Conservation (phyloP, 64 coral and sea anemone species). For the Stichodactyla mertensii region DNA sequence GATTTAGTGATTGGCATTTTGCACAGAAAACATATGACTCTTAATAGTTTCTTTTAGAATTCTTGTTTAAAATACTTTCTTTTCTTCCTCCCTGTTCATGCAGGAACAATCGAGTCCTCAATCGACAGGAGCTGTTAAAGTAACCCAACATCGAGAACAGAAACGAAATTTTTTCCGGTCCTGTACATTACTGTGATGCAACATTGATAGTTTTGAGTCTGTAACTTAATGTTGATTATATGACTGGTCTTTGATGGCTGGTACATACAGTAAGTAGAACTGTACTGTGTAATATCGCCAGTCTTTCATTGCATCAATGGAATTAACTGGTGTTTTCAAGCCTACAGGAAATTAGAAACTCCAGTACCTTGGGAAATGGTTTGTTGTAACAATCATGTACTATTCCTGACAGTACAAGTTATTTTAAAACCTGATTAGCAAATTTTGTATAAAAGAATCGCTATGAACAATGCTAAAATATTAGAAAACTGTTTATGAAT, state of each 20-base stretch:
- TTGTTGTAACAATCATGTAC: neutral
- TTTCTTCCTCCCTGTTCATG: neutral
- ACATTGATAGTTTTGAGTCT: neutral
- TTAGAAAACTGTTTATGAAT: too few relatives aligned
- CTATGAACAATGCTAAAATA: neutral
- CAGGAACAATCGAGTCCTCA: conserved; percentile 81
- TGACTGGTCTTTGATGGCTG: neutral
- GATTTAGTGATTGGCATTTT: neutral
- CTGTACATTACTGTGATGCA: conserved; percentile 7
- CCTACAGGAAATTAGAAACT: neutral
- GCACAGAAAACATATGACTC: too few relatives aligned
- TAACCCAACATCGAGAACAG: conserved; percentile 49
- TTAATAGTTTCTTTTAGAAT: too few relatives aligned
- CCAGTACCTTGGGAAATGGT: neutral
- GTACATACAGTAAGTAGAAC: neutral
- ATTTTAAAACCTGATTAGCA: neutral
- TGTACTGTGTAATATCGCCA: neutral
- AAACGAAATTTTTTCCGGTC: conserved; percentile 35
- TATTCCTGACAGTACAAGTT: neutral
- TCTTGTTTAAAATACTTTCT: neutral
- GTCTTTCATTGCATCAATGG: neutral
- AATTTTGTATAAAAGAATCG: neutral
- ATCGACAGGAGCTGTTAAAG: conserved; percentile 55
- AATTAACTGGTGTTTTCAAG: neutral
- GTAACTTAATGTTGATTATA: neutral